Percentiles rank a stretch among this genome's conserved stretches.
Evolutionary conservation across 2,113 vertebrate genomes (phyloP).

Genomic region (Sinosuthora webbiana): DNA sequence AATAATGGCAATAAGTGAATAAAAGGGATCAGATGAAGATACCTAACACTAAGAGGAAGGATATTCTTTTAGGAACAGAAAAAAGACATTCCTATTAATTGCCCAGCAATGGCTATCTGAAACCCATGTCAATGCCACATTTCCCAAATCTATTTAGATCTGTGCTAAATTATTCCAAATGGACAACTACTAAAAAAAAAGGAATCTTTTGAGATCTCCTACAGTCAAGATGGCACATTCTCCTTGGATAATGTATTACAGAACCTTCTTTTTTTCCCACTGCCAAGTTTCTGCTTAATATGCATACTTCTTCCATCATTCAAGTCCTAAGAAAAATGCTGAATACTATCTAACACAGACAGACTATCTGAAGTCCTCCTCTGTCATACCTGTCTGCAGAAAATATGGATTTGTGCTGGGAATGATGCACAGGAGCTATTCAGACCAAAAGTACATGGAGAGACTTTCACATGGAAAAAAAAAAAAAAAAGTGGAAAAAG

Average conservation of each 20-base stretch:
- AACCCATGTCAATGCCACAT: not conserved
- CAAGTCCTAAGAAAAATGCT: not conserved
- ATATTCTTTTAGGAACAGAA: not conserved
- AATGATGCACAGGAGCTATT: not conserved
- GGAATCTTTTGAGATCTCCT: not conserved
- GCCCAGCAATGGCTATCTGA: not conserved
- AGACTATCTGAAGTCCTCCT: not conserved
- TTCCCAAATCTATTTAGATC: not conserved
- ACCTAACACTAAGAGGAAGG: not conserved
- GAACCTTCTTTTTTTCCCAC: not conserved
- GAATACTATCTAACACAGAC: not conserved
- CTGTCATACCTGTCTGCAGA: not conserved
- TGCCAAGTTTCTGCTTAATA: not conserved
- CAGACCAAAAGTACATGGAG: not conserved
- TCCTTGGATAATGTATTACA: not conserved
- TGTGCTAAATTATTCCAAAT: not conserved
- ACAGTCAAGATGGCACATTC: not conserved
- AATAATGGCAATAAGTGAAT: not conserved
- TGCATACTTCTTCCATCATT: not conserved
- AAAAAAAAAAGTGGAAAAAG: not conserved
- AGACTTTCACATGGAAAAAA: not conserved
- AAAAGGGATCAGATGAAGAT: not conserved
- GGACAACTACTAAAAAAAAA: not conserved
- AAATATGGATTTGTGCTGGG: not conserved
- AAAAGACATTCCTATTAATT: not conserved